A percentile compares a stretch with the other conserved stretches of the same genome.
These are phyloP conservation scores for Heliocidaris erythrogramma DNA, from an alignment of 35 echinoderm and acorn worm species.

Conservation along the genomic window DNA sequence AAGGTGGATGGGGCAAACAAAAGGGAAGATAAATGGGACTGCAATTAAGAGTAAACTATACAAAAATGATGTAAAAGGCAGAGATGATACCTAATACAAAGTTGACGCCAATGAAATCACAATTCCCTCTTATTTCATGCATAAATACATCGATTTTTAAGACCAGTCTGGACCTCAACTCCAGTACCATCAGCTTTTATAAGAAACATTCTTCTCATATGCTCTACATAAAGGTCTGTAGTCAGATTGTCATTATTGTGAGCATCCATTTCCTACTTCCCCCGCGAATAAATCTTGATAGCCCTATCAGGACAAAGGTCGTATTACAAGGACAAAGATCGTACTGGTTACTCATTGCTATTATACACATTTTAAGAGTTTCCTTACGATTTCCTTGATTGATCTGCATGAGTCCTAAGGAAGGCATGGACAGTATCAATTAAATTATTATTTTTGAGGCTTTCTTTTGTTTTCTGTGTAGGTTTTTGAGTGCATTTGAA, in stretches of 20 bases:
- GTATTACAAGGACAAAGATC: background rate
- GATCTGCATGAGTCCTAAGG: background rate
- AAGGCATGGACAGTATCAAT: background rate
- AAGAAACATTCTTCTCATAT: background rate
- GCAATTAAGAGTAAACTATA: too few relatives aligned
- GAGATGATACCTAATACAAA: background rate
- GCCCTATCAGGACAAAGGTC: background rate
- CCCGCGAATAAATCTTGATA: background rate
- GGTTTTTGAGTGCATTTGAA: too few relatives aligned
- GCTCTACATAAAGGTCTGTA: background rate
- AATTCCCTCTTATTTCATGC: background rate
- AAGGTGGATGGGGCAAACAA: too few relatives aligned
- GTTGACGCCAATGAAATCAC: background rate
- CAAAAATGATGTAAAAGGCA: too few relatives aligned
- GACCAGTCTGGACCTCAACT: background rate
- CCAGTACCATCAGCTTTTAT: background rate
- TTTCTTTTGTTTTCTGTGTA: background rate
- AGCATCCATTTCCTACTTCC: background rate
- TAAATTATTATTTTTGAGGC: background rate
- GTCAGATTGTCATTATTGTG: background rate
- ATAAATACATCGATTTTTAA: background rate
- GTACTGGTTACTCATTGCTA: background rate
- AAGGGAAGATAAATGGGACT: too few relatives aligned
- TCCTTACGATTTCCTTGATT: background rate
- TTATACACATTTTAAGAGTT: background rate